Conservation (phyloP, 2,888 invertebrate genomes). For the Neria commutata region DNA sequence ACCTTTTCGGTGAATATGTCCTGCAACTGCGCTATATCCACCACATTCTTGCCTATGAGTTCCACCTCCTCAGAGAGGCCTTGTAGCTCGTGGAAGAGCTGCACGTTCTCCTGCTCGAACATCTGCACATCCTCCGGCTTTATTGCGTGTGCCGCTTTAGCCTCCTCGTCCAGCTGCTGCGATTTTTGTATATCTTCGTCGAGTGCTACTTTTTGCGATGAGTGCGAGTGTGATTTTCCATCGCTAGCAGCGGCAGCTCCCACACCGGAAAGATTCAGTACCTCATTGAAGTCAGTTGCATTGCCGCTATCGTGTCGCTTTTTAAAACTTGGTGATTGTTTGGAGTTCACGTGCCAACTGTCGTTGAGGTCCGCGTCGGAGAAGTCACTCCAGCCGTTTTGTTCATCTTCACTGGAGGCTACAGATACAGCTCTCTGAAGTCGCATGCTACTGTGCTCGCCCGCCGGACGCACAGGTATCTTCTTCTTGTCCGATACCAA, state of each 20-base stretch:
- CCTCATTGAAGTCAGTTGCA: not conserved
- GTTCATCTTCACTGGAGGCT: constrained; percentile 42
- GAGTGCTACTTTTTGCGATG: constrained; percentile 52
- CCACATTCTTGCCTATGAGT: constrained; percentile 89
- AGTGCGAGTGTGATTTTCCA: constrained; percentile 4
- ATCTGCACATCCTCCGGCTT: constrained; percentile 89
- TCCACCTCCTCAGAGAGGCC: constrained; percentile 89
- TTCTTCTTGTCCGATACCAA: constrained; percentile 64
- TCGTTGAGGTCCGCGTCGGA: constrained; percentile 38
- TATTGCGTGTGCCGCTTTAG: constrained; percentile 61
- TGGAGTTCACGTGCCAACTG: constrained; percentile 31
- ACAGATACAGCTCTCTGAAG: too few species aligned
- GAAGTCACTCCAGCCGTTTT: constrained; percentile 12
- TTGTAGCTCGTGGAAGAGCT: constrained; percentile 84
- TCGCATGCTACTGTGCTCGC: constrained; percentile 34
- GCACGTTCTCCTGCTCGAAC: constrained; percentile 90
- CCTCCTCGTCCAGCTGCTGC: constrained; percentile 49
- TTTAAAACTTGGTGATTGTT: constrained; percentile 19
- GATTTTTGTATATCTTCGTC: constrained; percentile 57
- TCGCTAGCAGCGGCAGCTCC: constrained; percentile 6
- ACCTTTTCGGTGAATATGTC: constrained; percentile 95
- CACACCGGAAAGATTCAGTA: too few species aligned
- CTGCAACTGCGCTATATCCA: constrained; percentile 94
- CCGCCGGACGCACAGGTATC: constrained; percentile 54
- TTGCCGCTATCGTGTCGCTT: constrained; percentile 1